Conservation (phyloP, 2,113 vertebrate genomes). For the Motacilla tschutschensis region DNA sequence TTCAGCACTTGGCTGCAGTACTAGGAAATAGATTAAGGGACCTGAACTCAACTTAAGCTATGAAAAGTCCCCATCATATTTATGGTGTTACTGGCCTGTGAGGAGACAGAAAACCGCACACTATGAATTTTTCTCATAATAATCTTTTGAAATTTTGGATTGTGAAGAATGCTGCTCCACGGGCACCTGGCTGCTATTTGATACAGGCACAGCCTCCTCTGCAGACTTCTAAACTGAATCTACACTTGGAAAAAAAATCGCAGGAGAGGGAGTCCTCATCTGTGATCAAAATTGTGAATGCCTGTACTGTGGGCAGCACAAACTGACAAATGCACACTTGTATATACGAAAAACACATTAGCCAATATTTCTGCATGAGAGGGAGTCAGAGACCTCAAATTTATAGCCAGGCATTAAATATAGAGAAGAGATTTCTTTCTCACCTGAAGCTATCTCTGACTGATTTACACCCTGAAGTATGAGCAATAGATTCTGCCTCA, state of each 20-base stretch:
- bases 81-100: neutral
- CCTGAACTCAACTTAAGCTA: neutral
- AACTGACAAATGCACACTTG: neutral
- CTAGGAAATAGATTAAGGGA: neutral
- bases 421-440: neutral
- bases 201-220: neutral
- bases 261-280: neutral
- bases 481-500: neutral
- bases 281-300: neutral
- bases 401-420: constrained; percentile 17
- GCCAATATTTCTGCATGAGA: neutral
- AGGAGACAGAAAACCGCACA: neutral
- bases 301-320: neutral
- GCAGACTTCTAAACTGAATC: neutral
- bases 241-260: neutral
- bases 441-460: constrained; percentile 1
- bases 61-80: neutral
- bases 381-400: neutral
- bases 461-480: neutral
- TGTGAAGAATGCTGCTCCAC: neutral
- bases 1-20: neutral
- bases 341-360: neutral
- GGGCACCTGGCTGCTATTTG: neutral
- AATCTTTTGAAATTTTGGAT: neutral
- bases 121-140: neutral